phyloP scores from a whole-genome alignment of 2,113 vertebrate genomes.

The Alethe diademata region DNA sequence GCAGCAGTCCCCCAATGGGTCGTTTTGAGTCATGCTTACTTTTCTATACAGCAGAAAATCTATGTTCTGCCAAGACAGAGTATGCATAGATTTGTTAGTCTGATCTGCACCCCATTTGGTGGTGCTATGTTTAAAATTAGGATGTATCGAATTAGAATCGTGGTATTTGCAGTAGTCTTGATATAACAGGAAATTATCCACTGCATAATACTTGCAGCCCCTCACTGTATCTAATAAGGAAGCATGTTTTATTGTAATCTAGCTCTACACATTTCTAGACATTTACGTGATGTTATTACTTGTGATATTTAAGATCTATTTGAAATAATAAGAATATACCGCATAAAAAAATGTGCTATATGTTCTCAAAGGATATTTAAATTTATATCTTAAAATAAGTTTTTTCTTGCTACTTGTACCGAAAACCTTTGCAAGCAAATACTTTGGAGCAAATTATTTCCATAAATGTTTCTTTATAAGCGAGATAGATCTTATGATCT shows the following conservation, averaged over 20 bases:
- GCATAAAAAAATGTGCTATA: not conserved
- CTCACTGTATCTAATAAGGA: not conserved
- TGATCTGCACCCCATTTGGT: not conserved
- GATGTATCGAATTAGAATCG: not conserved
- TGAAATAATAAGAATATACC: not conserved
- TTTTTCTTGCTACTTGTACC: not conserved
- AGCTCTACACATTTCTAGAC: not conserved
- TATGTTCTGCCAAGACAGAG: not conserved
- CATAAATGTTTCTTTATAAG: not conserved
- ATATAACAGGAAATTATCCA: not conserved
- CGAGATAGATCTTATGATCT: not conserved
- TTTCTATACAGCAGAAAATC: not conserved
- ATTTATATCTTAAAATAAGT: not conserved
- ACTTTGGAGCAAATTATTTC: not conserved
- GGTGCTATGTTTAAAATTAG: not conserved
- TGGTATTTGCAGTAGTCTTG: not conserved
- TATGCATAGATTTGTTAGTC: not conserved
- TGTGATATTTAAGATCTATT: not conserved
- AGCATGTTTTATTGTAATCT: not conserved
- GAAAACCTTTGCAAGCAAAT: not conserved
- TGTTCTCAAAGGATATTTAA: not conserved
- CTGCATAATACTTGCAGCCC: not conserved
- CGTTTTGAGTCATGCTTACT: not conserved
- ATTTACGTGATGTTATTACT: not conserved
- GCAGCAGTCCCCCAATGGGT: not conserved